Percentiles rank a stretch among this genome's conserved stretches.
Conservation (phyloP, 2,113 vertebrate genomes). For the Mesoclemmys tuberculata region DNA sequence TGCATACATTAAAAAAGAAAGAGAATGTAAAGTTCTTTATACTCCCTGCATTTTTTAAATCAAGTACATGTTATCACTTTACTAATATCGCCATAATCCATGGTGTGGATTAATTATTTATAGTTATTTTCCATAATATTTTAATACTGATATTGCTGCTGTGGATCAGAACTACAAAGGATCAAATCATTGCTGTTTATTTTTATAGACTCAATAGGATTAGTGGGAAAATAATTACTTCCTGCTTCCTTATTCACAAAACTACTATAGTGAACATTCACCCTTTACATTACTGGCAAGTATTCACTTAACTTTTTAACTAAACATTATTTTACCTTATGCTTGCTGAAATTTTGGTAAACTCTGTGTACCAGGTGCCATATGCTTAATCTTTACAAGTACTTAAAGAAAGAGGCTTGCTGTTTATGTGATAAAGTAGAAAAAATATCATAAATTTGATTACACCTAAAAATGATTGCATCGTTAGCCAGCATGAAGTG, state of each 20-base stretch:
- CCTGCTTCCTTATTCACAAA: conserved; percentile 20
- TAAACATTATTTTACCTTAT: conserved; percentile 44
- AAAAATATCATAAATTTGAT: neutral
- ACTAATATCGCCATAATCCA: conserved; percentile 42
- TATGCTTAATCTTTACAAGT: conserved; percentile 27
- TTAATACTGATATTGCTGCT: conserved; percentile 57
- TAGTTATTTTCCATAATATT: conserved; percentile 54
- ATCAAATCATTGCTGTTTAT: conserved; percentile 47
- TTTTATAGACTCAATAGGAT: conserved; percentile 24
- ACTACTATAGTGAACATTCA: conserved; percentile 31
- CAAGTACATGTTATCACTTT: conserved; percentile 2
- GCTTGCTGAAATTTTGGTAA: conserved; percentile 35
- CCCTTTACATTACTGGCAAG: conserved; percentile 24
- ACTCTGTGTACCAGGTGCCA: conserved; percentile 9
- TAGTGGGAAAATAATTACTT: conserved; percentile 25
- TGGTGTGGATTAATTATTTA: conserved; percentile 59
- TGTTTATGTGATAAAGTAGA: conserved; percentile 27
- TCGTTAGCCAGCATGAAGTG: conserved; percentile 3
- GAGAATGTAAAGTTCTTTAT: conserved; percentile 77
- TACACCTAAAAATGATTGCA: neutral
- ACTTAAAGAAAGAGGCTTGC: neutral
- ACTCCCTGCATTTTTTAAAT: conserved; percentile 65
- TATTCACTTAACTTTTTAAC: neutral
- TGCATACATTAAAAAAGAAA: conserved; percentile 56
- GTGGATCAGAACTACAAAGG: conserved; percentile 46